These are phyloP conservation scores for Chalcosyrphus nemorum DNA, from an alignment of 2,888 invertebrate species.

Conservation along the genomic window DNA sequence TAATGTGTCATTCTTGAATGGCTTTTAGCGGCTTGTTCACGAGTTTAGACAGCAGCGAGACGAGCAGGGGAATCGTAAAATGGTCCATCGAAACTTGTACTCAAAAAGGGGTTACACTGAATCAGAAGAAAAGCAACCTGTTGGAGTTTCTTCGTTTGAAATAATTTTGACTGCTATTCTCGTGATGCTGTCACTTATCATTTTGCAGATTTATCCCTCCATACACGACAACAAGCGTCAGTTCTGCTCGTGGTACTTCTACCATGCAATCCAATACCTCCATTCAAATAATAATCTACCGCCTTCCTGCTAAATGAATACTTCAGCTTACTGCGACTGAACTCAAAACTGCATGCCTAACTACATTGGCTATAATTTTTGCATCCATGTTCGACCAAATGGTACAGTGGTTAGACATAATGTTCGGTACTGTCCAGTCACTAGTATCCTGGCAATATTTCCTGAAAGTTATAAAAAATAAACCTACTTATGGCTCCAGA, in stretches of 20 bases:
- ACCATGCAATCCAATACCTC: not conserved
- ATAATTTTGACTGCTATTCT: too few relatives aligned
- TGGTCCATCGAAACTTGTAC: too few relatives aligned
- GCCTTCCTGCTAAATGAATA: not conserved
- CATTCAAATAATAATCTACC: slow-evolving; percentile 40
- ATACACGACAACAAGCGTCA: too few relatives aligned
- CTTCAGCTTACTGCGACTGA: slow-evolving; percentile 12
- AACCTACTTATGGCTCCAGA: too few relatives aligned
- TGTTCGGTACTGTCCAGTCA: slow-evolving; percentile 45
- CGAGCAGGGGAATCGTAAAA: too few relatives aligned
- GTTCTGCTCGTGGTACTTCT: slow-evolving; percentile 5
- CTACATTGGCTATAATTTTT: slow-evolving; percentile 41
- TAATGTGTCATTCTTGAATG: slow-evolving; percentile 10
- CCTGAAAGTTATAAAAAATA: slow-evolving; percentile 22
- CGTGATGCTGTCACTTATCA: too few relatives aligned
- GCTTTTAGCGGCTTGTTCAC: slow-evolving; percentile 2
- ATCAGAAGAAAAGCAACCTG: too few relatives aligned
- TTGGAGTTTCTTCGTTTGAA: too few relatives aligned
- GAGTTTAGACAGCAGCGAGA: too few relatives aligned
- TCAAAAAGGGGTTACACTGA: too few relatives aligned
- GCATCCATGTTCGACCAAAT: slow-evolving; percentile 66
- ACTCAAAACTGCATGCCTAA: slow-evolving; percentile 28
- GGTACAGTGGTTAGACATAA: slow-evolving; percentile 65
- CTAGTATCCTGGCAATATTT: slow-evolving; percentile 30
- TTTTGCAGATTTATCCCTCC: too few relatives aligned